Evolutionary conservation across 37 sponge, comb jelly and placozoan genomes (phyloP), one percentile per base, ranked within the genome.

Genomic region (Geodia barretti): DNA sequence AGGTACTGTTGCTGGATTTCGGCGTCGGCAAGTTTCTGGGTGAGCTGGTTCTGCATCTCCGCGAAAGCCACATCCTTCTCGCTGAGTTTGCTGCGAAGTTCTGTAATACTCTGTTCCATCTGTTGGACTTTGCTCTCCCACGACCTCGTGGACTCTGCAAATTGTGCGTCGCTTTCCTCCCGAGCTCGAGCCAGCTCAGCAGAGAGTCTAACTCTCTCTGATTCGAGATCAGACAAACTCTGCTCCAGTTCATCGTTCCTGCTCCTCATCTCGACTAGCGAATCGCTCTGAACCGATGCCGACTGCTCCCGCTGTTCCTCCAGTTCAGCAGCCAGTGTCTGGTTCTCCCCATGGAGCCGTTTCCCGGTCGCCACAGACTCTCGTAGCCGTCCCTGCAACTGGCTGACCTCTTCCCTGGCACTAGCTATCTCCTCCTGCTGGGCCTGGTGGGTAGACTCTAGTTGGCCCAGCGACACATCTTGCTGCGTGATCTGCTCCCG

Each of bases 361-460:
- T 37, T 64, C 67, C 38, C 37, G 39, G 4, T 64, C 39, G 31
- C 2, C 4, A 64, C 30, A 19, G 37, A 39, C 41, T 64, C 68
- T 20, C 36, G 26, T 20, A 79, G 23, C 2, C 19, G 11, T n/a
- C 4, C 9, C 68, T 79, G 39, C 4, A 39, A 41, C 1, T 36
- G 38, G 28, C 23, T 64, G 47, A 66, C 41, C 28, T 19, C 40
- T 25, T 21, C 62, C 2, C 2, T n/a, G 34, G 68, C 72, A 61
- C 7, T 72, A 5, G 60, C 17, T 19, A 81, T 47, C 64, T 83
- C 83, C 25, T 60, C 83, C 30, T 83, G 65, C 54, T 83, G 63
- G 1, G 61, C 76, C 47, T 78, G 79, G 9, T 33, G 66, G 2
- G 31, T 31, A 47, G 54, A 47, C 14, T 47, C 54, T 17, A 47